Conservation (phyloP, 37 sponge, comb jelly and placozoan genomes). For the Ephydatia muelleri region DNA sequence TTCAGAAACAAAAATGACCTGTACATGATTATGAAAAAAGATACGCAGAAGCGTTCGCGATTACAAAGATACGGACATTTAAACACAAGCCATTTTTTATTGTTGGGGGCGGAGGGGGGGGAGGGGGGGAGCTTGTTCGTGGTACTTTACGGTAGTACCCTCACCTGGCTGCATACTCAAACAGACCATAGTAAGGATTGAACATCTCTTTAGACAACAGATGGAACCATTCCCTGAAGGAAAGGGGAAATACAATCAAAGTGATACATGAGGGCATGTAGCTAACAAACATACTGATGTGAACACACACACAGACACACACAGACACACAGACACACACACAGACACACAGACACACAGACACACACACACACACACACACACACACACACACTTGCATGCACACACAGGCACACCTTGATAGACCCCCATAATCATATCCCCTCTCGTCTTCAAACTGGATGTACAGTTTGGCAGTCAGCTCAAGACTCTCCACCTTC, state of each 20-base stretch:
- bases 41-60: no score
- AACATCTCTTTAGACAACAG: conserved; percentile 98
- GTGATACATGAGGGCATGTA: background rate
- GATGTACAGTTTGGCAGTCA: conserved; percentile 80
- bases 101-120: no score
- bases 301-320: background rate
- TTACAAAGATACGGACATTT: no score
- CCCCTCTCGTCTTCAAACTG: conserved; percentile 89
- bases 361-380: background rate
- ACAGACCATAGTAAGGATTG: conserved; percentile 99
- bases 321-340: background rate
- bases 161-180: conserved; percentile 98
- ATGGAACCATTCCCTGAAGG: conserved; percentile 95
- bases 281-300: background rate
- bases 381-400: background rate
- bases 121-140: no score
- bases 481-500: conserved; percentile 49
- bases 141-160: no score
- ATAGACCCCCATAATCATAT: conserved; percentile 96
- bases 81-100: no score
- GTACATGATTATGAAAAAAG: no score
- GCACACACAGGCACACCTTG: conserved; percentile 50
- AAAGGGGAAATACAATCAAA: background rate
- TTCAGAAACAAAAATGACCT: no score
- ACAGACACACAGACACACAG: background rate